Percentiles rank a stretch among this genome's conserved stretches.
Evolutionary conservation across 2,888 invertebrate species (phyloP).

Genomic region (Dasysyrphus albostriatus): DNA sequence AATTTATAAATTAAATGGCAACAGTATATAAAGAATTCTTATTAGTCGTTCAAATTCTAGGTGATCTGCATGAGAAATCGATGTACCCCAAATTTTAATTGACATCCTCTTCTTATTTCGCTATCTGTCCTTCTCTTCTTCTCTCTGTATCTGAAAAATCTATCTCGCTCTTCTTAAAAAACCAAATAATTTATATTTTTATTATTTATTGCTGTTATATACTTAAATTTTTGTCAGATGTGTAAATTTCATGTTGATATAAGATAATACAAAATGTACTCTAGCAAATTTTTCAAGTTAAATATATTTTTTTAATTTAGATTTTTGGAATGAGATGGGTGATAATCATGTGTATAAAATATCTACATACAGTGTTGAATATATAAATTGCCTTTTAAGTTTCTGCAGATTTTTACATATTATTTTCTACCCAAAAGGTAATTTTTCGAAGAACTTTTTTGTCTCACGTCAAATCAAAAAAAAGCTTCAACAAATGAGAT

Average conservation of each 20-base stretch:
- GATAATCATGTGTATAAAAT: no score
- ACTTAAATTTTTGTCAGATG: neutral
- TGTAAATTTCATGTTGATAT: neutral
- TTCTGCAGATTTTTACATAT: no score
- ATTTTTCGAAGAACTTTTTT: no score
- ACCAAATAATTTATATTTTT: neutral
- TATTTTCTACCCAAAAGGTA: no score
- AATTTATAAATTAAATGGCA: constrained; percentile 25
- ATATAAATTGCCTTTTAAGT: no score
- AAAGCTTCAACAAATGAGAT: no score
- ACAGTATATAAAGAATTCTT: constrained; percentile 13
- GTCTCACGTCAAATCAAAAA: no score
- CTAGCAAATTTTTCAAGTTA: neutral
- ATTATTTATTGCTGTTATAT: neutral
- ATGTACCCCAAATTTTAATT: constrained; percentile 77
- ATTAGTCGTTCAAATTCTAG: constrained; percentile 27
- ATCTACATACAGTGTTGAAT: no score
- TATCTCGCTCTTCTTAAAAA: neutral
- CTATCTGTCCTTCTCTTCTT: constrained; percentile 23
- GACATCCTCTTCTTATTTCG: constrained; percentile 55
- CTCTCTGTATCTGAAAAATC: neutral
- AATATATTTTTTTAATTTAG: neutral
- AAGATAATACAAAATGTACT: neutral
- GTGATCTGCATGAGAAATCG: constrained; percentile 74
- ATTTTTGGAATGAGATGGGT: neutral